Conservation (phyloP, 1,140 invertebrate genomes). For the Phortica variegata region DNA sequence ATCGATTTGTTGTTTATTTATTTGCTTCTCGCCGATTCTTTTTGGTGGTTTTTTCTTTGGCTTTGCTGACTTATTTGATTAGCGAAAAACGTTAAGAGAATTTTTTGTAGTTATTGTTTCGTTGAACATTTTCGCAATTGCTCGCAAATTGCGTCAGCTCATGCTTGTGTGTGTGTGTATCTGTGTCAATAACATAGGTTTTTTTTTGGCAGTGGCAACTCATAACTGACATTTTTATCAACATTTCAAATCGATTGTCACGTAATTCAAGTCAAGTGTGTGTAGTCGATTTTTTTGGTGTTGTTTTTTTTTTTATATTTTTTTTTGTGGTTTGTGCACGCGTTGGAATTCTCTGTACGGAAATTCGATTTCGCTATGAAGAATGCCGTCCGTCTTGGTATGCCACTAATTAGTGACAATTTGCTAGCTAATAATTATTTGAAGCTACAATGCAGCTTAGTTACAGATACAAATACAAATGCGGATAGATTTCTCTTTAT, state of each 20-base stretch:
- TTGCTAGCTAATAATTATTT: too few relatives aligned
- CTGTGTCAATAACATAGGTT: conserved; percentile 31
- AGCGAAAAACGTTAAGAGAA: conserved; percentile 4
- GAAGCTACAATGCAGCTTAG: too few relatives aligned
- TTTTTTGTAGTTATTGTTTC: too few relatives aligned
- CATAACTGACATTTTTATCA: conserved; percentile 44
- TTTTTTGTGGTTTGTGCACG: too few relatives aligned
- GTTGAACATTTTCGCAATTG: conserved; percentile 32
- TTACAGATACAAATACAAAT: too few relatives aligned
- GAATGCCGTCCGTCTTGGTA: conserved; percentile 43
- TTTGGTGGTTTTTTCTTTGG: conserved; percentile 22
- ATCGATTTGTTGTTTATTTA: background rate
- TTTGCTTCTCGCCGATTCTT: background rate
- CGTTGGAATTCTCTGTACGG: conserved; percentile 13
- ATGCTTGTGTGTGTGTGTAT: conserved; percentile 18
- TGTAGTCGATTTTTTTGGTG: conserved; percentile 25
- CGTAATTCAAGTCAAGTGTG: conserved; percentile 46
- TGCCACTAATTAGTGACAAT: conserved; percentile 23
- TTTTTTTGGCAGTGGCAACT: conserved; percentile 14
- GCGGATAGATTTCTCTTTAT: too few relatives aligned
- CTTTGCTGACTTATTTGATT: conserved; percentile 1
- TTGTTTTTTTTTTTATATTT: conserved; percentile 11
- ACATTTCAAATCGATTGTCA: conserved; percentile 33
- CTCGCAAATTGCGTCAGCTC: conserved; percentile 42
- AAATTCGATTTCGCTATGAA: too few relatives aligned